These are phyloP conservation scores for Mycalesis mineus DNA, from an alignment of 2,888 invertebrate species.

Conservation along the genomic window DNA sequence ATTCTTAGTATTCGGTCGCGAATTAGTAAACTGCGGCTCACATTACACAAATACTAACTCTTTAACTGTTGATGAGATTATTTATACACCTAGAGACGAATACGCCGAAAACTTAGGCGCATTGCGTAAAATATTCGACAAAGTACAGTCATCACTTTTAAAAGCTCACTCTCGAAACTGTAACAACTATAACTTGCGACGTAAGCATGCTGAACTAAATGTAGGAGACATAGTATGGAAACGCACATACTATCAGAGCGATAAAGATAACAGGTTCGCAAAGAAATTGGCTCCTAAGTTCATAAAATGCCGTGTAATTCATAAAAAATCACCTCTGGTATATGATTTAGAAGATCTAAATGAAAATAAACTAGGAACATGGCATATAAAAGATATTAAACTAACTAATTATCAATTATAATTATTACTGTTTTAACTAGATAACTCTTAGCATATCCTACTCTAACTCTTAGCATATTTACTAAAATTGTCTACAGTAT, in stretches of 20 bases:
- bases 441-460: too few relatives aligned
- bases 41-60: too few relatives aligned
- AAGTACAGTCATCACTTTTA: constrained; percentile 17
- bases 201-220: constrained; percentile 27
- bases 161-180: constrained; percentile 20
- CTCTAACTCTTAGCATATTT: too few relatives aligned
- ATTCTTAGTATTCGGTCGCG: constrained; percentile 28
- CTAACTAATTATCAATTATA: too few relatives aligned
- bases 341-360: constrained; percentile 25
- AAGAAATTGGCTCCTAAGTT: constrained; percentile 33
- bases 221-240: constrained; percentile 28
- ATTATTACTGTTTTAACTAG: too few relatives aligned
- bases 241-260: constrained; percentile 25
- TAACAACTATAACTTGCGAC: constrained; percentile 25
- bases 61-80: constrained; percentile 3
- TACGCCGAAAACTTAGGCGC: too few relatives aligned
- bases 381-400: background rate
- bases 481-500: too few relatives aligned
- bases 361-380: background rate
- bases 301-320: constrained; percentile 22
- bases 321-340: constrained; percentile 27
- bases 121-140: constrained; percentile 18
- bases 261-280: constrained; percentile 28
- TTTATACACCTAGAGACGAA: background rate
- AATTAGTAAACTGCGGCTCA: constrained; percentile 6